phyloP scores from a whole-genome alignment of 2,797 vertebrate species.

The Sebastes reedi region DNA sequence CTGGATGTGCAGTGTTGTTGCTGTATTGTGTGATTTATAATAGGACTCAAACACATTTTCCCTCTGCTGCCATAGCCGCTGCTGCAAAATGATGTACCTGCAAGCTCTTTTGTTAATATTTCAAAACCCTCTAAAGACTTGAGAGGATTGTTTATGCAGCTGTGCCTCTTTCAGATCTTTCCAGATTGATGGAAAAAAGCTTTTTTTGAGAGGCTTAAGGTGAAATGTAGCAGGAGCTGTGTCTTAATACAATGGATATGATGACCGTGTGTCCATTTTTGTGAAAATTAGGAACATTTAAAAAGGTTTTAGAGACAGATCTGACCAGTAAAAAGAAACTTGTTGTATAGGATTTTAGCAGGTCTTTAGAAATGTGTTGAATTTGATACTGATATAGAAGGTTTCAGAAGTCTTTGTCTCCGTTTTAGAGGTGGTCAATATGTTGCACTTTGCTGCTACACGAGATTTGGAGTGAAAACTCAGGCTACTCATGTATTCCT shows the following conservation, averaged over 20 bases:
- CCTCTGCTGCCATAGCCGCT: constrained; percentile 66
- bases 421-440: background rate
- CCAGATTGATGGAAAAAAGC: constrained; percentile 50
- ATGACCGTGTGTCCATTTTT: constrained; percentile 20
- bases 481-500: background rate
- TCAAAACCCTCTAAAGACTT: constrained; percentile 74
- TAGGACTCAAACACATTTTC: constrained; percentile 70
- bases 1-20: constrained; percentile 73
- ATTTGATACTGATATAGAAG: background rate
- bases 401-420: background rate
- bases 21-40: constrained; percentile 81
- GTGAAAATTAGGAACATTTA: constrained; percentile 10
- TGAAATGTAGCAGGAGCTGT: constrained; percentile 45
- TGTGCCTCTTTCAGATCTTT: constrained; percentile 63
- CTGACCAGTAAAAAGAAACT: background rate
- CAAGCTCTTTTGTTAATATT: constrained; percentile 79
- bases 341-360: background rate
- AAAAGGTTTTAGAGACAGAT: background rate
- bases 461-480: background rate
- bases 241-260: constrained; percentile 21
- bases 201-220: constrained; percentile 54
- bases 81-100: constrained; percentile 77
- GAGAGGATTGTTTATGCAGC: constrained; percentile 76
- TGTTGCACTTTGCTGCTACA: background rate
- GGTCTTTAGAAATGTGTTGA: background rate